These are phyloP conservation scores for Enteromius argenteus DNA, from an alignment of 2,797 vertebrate species.

Conservation along the genomic window DNA sequence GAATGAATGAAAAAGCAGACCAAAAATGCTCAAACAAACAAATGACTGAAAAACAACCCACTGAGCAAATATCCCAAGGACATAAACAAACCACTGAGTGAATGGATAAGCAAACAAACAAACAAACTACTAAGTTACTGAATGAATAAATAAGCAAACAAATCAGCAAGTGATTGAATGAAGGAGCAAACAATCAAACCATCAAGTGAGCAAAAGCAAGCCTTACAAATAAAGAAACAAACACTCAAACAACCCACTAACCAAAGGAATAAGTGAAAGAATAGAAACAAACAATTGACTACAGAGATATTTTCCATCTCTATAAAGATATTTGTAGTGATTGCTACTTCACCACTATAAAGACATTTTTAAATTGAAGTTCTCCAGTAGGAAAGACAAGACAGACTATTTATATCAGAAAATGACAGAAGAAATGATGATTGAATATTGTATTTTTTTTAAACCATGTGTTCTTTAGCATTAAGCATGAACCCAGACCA, in stretches of 20 bases:
- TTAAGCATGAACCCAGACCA: constrained; percentile 7
- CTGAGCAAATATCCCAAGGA: neutral
- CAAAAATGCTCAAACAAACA: neutral
- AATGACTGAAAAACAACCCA: neutral
- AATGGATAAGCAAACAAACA: neutral
- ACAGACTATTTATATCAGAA: neutral
- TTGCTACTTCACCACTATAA: neutral
- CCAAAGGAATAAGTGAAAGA: too few relatives aligned
- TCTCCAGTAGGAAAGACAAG: neutral
- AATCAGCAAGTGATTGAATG: neutral
- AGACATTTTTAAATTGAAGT: neutral
- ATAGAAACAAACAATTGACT: neutral
- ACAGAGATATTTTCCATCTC: neutral
- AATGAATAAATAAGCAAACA: neutral
- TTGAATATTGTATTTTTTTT: neutral
- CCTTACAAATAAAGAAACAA: neutral
- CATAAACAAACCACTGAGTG: neutral
- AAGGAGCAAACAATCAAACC: neutral
- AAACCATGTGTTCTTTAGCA: constrained; percentile 26
- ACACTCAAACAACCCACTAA: neutral
- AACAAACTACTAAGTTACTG: neutral
- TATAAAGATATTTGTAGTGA: neutral
- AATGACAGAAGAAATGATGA: neutral
- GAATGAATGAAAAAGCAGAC: neutral
- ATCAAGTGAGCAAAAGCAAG: neutral